Conservation (phyloP, 2,888 invertebrate genomes). For the Hipparchia sbordonii region DNA sequence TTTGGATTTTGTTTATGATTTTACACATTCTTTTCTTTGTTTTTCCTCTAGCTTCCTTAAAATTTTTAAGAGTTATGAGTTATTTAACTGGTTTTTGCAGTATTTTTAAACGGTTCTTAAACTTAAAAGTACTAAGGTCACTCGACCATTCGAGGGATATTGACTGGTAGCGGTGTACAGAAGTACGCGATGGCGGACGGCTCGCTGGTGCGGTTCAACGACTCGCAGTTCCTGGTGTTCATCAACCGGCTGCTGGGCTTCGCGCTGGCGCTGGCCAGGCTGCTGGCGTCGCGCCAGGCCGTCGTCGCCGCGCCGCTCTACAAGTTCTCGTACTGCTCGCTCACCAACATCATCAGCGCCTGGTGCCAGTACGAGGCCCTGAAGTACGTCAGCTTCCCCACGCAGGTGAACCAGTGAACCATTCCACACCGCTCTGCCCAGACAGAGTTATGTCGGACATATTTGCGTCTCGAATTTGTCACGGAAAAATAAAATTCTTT, state of each 20-base stretch:
- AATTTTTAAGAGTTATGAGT: too few relatives aligned
- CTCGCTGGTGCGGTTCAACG: conserved; percentile 88
- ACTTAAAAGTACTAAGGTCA: too few relatives aligned
- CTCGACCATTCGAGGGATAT: too few relatives aligned
- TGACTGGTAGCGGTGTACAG: conserved; percentile 57
- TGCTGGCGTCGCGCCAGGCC: conserved; percentile 82
- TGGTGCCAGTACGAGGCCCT: conserved; percentile 99
- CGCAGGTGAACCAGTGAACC: conserved; percentile 54
- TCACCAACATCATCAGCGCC: conserved; percentile 98
- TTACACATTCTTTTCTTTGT: too few relatives aligned
- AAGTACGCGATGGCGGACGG: conserved; percentile 86
- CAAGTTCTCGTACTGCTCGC: conserved; percentile 97
- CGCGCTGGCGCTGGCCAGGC: conserved; percentile 85
- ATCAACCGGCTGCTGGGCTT: conserved; percentile 96
- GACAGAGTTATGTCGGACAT: too few relatives aligned
- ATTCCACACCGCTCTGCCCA: too few relatives aligned
- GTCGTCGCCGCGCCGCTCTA: conserved; percentile 93
- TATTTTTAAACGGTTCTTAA: too few relatives aligned
- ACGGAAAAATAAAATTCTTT: too few relatives aligned
- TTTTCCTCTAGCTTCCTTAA: too few relatives aligned
- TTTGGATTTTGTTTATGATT: too few relatives aligned
- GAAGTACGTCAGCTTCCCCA: conserved; percentile 98
- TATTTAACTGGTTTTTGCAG: too few relatives aligned
- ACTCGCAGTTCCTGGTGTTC: conserved; percentile 98
- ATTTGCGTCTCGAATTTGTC: too few relatives aligned